These are phyloP conservation scores for Anoplopoma fimbria DNA, from an alignment of 2,113 vertebrate genomes.

Conservation along the genomic window DNA sequence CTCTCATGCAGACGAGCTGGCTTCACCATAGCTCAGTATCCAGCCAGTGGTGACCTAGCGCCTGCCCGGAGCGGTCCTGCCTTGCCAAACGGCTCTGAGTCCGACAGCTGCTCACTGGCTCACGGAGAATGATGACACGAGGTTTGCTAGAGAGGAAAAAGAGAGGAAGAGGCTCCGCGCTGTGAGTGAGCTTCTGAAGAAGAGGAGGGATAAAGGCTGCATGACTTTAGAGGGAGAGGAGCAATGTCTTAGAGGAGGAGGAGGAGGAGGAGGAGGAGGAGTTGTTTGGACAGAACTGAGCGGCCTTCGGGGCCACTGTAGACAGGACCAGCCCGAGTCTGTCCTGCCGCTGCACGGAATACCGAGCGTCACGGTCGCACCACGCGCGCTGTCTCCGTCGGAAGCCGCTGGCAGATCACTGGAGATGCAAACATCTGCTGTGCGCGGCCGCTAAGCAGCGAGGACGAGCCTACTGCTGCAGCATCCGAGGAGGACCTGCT, in stretches of 20 bases:
- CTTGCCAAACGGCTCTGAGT: slow-evolving; percentile 30
- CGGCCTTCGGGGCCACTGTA: slow-evolving; percentile 19
- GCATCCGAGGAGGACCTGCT: slow-evolving; percentile 27
- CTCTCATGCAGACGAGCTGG: slow-evolving; percentile 30
- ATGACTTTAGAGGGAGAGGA: slow-evolving; percentile 15
- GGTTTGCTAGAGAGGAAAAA: neutral
- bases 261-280: slow-evolving; percentile 44
- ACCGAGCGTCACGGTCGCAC: neutral
- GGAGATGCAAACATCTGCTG: slow-evolving; percentile 42
- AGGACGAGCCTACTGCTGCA: slow-evolving; percentile 5
- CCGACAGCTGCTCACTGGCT: slow-evolving; percentile 12
- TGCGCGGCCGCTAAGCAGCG: slow-evolving; percentile 7
- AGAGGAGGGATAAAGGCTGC: neutral
- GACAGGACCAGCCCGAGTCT: neutral
- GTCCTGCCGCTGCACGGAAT: neutral
- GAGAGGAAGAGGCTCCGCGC: neutral
- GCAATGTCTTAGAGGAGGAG: slow-evolving; percentile 41
- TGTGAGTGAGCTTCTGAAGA: slow-evolving; percentile 8
- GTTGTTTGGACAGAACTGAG: slow-evolving; percentile 6
- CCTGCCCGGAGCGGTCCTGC: slow-evolving; percentile 24
- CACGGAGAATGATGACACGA: neutral
- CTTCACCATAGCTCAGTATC: slow-evolving; percentile 42
- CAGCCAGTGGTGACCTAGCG: slow-evolving; percentile 30
- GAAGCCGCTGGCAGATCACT: neutral
- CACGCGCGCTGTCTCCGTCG: neutral